Base-by-base conservation (phyloP, 2,113 vertebrate species). In the Solea senegalensis region DNA sequence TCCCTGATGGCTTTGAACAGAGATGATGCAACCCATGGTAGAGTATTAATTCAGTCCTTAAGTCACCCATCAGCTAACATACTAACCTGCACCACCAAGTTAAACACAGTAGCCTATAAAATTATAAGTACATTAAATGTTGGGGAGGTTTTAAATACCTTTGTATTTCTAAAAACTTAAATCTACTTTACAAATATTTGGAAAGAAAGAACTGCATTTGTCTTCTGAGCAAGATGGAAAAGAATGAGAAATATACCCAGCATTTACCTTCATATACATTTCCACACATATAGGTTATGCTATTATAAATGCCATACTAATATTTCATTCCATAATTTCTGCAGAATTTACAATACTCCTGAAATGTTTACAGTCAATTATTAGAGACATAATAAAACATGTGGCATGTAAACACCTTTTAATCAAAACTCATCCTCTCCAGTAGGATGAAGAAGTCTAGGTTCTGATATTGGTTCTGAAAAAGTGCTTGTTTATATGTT, bases 1-100 rank as follows among this genome's bases (percentile, higher is more conserved):
- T 92, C 90, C 86, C 54, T 91, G 91, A 80, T 92, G 92, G 86
- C 91, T 91, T 85, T 94, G 91, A 92, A 89, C 92, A 90, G 90
- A 92, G 92, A 92, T 74, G 92, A 92, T 92, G 88, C 89, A 83
- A 74, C 90, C 82, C 90, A 92, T 89, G 92, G 92, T 93, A 93
- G 88, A 90, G 92, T 93, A 93, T 93, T 88, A 88, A 75, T 89
- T 86, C 73, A 80, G 76, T 82, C 87, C 27, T 87, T 48, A 21
- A 85, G 67, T 77, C 69, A 77, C 80, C 54, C 67, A 77, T 79
- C 43, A 74, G 69, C 62, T 72, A 78, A 88, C 78, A 74, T 57
- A 74, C 83, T 85, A 86, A 86, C 73, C 64, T 67, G 69, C 76
- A 86, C 63, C 59, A 69, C 21, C 51, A 76, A 41, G 13, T 65